Conservation (phyloP, 92 coral and sea anemone species). For the Epizoanthus scotinus region DNA sequence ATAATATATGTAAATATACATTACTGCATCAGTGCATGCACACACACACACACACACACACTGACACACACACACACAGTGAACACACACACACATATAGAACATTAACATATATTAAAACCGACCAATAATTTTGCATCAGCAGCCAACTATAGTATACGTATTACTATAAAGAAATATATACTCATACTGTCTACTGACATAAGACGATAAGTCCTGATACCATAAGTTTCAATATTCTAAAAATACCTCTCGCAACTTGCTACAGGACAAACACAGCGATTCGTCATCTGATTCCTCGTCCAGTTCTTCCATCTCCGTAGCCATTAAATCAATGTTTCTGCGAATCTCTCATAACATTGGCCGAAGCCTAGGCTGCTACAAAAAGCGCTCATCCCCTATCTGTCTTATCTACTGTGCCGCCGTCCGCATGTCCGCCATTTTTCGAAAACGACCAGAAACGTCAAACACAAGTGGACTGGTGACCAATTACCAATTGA, state of each 20-base stretch:
- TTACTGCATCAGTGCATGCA: no score
- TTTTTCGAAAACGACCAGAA: conserved; percentile 9
- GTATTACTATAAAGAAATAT: not conserved
- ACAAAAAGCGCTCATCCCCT: no score
- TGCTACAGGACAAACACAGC: conserved; percentile 13
- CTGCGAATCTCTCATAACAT: not conserved
- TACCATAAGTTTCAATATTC: no score
- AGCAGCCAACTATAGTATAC: not conserved
- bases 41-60: no score
- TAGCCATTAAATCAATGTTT: not conserved
- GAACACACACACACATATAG: no score
- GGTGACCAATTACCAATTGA: not conserved
- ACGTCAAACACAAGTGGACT: conserved; percentile 13
- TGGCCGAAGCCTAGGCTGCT: no score
- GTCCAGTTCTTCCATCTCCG: conserved; percentile 9
- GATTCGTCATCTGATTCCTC: conserved; percentile 22
- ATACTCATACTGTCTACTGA: no score
- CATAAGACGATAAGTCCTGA: not conserved
- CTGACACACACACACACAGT: no score
- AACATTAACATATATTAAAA: no score
- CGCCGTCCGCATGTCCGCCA: not conserved
- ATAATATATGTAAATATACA: no score
- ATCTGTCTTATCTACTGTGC: no score
- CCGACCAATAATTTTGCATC: no score
- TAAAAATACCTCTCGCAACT: conserved; percentile 36